Base-by-base conservation (phyloP, 2,113 vertebrate genomes). In the Ceratotherium simum region DNA sequence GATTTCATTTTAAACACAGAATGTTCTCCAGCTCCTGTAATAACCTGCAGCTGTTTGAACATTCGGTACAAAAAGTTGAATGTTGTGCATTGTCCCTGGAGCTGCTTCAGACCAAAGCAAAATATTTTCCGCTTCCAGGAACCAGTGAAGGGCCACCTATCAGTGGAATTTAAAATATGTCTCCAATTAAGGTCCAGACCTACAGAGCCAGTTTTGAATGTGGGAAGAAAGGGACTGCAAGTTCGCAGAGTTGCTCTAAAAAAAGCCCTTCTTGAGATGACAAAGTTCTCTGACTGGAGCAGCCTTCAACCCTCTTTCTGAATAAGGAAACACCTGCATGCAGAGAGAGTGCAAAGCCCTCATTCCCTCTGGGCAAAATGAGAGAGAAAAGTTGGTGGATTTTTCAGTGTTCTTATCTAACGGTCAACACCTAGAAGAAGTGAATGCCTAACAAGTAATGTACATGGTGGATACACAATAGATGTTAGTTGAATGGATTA, bases 21-120 rank as follows among this genome's bases (percentile, higher is more conserved):
- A 83, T 87, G 46, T 64, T 91, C 94, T 80, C 83, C 86, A 91
- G 92, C 39, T 46, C 8, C 51, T 69, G 5, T 65, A 95, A 97
- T 64, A 79, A 80, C 82, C 93, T 86, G 79, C 97, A 98, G 97
- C 96, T 98, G 97, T 89, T 78, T 97, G 39, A 94, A 97, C 82
- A 36, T 69, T 93, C 58, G 5, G 46, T 78, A 25, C 42, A 72
- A 81, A 72, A 96, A 83, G 94, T 14, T n/a, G 79, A 87, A 78
- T 90, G 58, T 85, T 70, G 29, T 27, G 12, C 65, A 75, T 8
- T 56, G 87, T 90, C 81, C 54, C 93, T 62, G 87, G 96, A 97
- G 67, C 60, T 95, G 17, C 88, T 89, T 86, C 84, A 96, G 76
- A 75, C 88, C 96, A 76, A 95, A 97, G 96, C 73, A 93, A 95